Conservation (phyloP, 2,113 vertebrate species). For the Cranoglanis bouderius region DNA sequence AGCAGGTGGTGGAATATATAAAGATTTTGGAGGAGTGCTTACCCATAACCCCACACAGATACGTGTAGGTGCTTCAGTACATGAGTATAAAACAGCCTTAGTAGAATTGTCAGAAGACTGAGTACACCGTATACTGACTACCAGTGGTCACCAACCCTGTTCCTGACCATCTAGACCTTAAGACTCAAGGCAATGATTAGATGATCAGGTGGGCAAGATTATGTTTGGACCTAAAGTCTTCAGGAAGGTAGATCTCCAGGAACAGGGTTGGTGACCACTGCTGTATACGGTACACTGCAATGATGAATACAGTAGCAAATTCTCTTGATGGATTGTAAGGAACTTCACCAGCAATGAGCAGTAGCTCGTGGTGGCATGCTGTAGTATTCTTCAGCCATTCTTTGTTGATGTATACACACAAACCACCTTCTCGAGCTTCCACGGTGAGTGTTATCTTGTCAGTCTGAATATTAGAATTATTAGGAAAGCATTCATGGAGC, state of each 20-base stretch:
- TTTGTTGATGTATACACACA: background rate
- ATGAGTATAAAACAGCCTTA: background rate
- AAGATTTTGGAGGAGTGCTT: no score
- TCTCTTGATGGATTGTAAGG: background rate
- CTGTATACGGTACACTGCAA: background rate
- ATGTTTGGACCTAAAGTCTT: no score
- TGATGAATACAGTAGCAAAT: background rate
- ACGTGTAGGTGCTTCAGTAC: background rate
- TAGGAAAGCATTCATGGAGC: background rate
- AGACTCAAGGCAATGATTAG: no score
- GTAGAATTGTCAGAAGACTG: background rate
- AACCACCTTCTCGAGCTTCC: background rate
- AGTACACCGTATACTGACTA: background rate
- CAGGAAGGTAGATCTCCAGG: no score
- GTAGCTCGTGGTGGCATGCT: background rate
- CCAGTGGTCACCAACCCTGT: no score
- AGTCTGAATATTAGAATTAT: background rate
- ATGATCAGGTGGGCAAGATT: no score
- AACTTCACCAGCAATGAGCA: background rate
- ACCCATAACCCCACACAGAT: background rate
- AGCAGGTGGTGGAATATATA: no score
- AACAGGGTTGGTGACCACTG: no score
- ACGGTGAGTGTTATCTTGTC: background rate
- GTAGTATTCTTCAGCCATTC: background rate
- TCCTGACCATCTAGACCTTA: no score